Percentiles rank a stretch among this genome's conserved stretches.
These are phyloP conservation scores for Clupea harengus DNA, from an alignment of 2,113 vertebrate species.

Conservation along the genomic window DNA sequence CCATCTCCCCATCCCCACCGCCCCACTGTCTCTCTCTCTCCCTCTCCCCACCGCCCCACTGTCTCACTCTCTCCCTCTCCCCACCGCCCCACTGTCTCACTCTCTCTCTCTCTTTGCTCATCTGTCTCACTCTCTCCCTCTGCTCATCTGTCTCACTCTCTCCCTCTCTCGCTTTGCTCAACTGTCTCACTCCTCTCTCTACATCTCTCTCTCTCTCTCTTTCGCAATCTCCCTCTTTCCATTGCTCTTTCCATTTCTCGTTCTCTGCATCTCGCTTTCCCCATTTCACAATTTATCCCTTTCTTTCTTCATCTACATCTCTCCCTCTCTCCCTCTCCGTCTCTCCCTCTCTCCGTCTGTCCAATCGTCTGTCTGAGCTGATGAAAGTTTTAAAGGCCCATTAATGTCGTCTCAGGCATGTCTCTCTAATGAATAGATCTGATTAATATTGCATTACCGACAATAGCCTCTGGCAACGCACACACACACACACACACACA, in stretches of 20 bases:
- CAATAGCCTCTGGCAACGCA: constrained; percentile 8
- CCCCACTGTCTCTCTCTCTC: background rate
- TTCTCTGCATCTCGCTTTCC: background rate
- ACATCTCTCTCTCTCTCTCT: background rate
- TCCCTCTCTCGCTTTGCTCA: background rate
- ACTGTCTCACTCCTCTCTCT: background rate
- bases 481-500: constrained; percentile 17
- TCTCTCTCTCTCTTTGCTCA: background rate
- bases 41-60: constrained; percentile 2
- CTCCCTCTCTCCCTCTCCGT: background rate
- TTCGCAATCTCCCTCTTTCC: background rate
- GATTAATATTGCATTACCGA: constrained; percentile 40
- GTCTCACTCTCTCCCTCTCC: background rate
- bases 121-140: background rate
- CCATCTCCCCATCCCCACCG: background rate
- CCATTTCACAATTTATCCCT: background rate
- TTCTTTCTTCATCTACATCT: background rate
- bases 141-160: background rate
- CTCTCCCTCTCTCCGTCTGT: background rate
- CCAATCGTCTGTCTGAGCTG: background rate
- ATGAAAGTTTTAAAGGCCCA: constrained; percentile 33
- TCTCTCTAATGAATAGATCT: constrained; percentile 36
- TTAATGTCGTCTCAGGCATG: constrained; percentile 20
- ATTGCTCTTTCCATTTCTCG: no score
- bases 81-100: background rate